A percentile compares a stretch with the other conserved stretches of the same genome.
Conservation (phyloP, 2,888 invertebrate genomes). For the Dicroscelio sp. region DNA sequence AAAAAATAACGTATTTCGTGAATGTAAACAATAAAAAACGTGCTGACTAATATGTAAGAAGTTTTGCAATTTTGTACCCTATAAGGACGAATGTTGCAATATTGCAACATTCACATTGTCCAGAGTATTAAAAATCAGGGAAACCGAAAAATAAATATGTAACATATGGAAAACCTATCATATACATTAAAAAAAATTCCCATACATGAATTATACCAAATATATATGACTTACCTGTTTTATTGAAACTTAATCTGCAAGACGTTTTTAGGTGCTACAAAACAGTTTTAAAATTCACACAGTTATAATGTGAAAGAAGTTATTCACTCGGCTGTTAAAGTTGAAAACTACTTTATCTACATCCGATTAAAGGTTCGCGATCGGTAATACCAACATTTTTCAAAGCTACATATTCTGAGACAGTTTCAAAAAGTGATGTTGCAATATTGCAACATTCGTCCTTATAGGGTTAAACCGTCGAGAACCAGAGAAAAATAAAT, state of each 20-base stretch:
- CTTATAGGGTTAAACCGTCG: constrained; percentile 3
- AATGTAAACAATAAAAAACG: not conserved
- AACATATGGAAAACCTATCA: not conserved
- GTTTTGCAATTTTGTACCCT: not conserved
- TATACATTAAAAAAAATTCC: not conserved
- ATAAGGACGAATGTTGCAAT: not conserved
- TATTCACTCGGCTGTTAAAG: not conserved
- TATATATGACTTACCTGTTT: not conserved
- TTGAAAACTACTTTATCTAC: not conserved
- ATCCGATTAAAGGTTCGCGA: not conserved
- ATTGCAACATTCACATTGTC: constrained; percentile 18
- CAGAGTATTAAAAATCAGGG: not conserved
- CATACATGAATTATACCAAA: not conserved
- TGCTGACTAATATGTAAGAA: no score
- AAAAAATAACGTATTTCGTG: not conserved
- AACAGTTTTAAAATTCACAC: no score
- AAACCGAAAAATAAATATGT: not conserved
- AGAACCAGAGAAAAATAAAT: no score
- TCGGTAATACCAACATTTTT: not conserved
- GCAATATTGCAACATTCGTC: constrained; percentile 16
- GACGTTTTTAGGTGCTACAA: not conserved
- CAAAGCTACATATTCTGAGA: not conserved
- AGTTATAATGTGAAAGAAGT: not conserved
- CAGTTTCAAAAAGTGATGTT: not conserved
- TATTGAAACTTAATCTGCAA: not conserved